phyloP scores from a whole-genome alignment of 2,113 vertebrate genomes.

The Microcebus griseorufus region DNA sequence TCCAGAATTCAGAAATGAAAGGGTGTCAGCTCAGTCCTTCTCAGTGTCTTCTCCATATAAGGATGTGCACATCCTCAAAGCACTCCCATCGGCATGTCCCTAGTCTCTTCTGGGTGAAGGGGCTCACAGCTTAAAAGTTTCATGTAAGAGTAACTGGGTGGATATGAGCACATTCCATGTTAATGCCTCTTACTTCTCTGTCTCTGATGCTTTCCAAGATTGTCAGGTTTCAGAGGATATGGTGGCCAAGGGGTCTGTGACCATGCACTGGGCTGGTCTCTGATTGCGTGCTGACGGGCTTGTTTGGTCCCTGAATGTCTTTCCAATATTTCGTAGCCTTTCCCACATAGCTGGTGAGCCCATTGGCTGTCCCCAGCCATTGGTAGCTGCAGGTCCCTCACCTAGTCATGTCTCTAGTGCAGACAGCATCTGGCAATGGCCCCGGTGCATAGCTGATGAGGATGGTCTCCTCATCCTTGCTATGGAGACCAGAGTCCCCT shows the following conservation, averaged over 20 bases:
- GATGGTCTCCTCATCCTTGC: no score
- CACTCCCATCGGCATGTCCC: background rate
- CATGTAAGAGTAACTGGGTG: no score
- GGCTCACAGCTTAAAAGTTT: background rate
- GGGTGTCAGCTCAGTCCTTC: background rate
- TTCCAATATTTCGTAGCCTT: background rate
- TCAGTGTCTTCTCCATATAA: background rate
- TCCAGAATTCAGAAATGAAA: background rate
- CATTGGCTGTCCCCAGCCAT: background rate
- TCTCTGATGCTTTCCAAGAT: background rate
- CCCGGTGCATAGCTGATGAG: no score
- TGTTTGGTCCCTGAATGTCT: background rate
- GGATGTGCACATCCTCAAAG: background rate
- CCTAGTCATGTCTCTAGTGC: fast-evolving
- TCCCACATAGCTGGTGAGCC: background rate
- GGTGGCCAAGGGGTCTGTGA: background rate
- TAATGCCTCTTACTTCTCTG: background rate
- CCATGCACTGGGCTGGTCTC: background rate
- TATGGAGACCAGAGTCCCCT: background rate
- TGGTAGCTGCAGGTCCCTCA: background rate
- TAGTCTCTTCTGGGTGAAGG: background rate
- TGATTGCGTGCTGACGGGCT: background rate
- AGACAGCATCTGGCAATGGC: background rate
- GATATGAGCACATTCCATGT: background rate
- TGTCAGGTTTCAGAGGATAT: background rate